Evolutionary conservation across 2,888 invertebrate species (phyloP).

Genomic region (Gymnoscelis rufifasciata): DNA sequence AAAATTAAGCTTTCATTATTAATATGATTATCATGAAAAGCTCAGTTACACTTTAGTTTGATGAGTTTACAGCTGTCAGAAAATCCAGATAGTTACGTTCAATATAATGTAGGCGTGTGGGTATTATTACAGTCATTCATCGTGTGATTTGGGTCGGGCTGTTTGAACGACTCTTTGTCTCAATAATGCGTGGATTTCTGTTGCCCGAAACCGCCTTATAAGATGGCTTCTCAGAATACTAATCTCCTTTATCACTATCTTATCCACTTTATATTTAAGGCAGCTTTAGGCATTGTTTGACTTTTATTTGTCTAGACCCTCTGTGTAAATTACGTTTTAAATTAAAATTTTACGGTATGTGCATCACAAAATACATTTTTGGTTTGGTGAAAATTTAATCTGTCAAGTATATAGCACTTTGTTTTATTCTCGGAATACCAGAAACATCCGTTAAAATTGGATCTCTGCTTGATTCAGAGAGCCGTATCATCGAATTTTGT

Average conservation of each 20-base stretch:
- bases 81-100: not conserved
- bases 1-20: too few relatives aligned
- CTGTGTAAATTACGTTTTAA: not conserved
- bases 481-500: too few relatives aligned
- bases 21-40: too few relatives aligned
- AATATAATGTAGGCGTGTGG: not conserved
- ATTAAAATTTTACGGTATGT: not conserved
- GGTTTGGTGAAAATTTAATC: too few relatives aligned
- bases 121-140: slow-evolving; percentile 25
- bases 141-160: slow-evolving; percentile 31
- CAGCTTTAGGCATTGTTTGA: slow-evolving; percentile 18
- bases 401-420: too few relatives aligned
- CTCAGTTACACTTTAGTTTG: too few relatives aligned
- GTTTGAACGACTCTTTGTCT: slow-evolving; percentile 31
- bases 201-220: slow-evolving; percentile 25
- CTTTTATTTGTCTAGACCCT: not conserved
- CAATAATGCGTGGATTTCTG: slow-evolving; percentile 30
- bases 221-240: slow-evolving; percentile 27
- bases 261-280: slow-evolving; percentile 25
- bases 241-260: slow-evolving; percentile 24
- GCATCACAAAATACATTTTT: too few relatives aligned
- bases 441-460: too few relatives aligned
- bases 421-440: too few relatives aligned
- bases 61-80: too few relatives aligned
- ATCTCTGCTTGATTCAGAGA: too few relatives aligned